A percentile compares a stretch with the other conserved stretches of the same genome.
phyloP scores from a whole-genome alignment of 2,797 vertebrate genomes.

The Etheostoma nigrum region DNA sequence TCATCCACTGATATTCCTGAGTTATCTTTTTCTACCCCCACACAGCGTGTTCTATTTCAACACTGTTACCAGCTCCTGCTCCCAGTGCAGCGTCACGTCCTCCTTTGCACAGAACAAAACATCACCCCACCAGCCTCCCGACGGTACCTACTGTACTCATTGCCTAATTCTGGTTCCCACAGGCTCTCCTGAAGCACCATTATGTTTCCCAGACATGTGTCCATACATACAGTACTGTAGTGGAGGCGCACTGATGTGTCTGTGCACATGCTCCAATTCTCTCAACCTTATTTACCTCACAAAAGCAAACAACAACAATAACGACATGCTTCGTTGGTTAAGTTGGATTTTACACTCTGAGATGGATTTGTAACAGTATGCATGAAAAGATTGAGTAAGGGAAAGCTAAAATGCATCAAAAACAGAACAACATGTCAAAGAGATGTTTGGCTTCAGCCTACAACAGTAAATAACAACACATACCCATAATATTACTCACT shows the following conservation, averaged over 20 bases:
- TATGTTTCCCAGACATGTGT: slow-evolving; percentile 13
- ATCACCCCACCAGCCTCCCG: slow-evolving; percentile 69
- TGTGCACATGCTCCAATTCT: slow-evolving; percentile 44
- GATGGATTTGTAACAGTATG: not conserved
- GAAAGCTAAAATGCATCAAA: not conserved
- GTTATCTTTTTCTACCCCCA: slow-evolving; percentile 47
- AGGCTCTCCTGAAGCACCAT: slow-evolving; percentile 34
- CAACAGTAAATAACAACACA: not conserved
- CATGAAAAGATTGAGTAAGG: not conserved
- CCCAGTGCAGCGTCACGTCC: slow-evolving; percentile 46
- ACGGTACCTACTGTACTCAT: slow-evolving; percentile 48
- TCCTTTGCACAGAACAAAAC: slow-evolving; percentile 79
- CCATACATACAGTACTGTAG: slow-evolving; percentile 10
- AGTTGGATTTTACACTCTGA: not conserved
- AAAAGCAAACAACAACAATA: slow-evolving; percentile 61
- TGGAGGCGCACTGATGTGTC: slow-evolving; percentile 13
- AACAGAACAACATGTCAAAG: slow-evolving; percentile 13
- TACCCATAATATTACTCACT: not conserved
- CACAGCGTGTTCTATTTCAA: slow-evolving; percentile 72
- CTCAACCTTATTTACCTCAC: slow-evolving; percentile 64
- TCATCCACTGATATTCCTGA: slow-evolving; percentile 46
- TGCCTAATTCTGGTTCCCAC: slow-evolving; percentile 54
- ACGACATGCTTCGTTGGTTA: slow-evolving; percentile 31
- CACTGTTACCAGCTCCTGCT: slow-evolving; percentile 65
- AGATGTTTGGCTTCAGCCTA: not conserved